Conservation (phyloP, 2,113 vertebrate species). For the Thoracochromis brauschi region DNA sequence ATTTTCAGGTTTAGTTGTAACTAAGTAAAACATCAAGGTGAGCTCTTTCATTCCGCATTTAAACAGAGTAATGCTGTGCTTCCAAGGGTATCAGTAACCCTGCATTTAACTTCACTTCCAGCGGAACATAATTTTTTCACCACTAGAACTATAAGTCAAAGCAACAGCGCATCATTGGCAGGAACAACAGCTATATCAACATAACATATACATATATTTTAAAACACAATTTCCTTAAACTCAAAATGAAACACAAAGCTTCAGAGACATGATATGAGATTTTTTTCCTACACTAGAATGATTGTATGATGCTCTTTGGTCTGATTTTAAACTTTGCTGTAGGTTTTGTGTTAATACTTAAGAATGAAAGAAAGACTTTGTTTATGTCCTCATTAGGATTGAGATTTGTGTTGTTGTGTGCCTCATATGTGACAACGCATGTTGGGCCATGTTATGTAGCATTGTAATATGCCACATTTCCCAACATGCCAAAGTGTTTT, state of each 20-base stretch:
- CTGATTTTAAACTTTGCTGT: background rate
- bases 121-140: background rate
- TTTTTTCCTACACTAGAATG: background rate
- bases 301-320: background rate
- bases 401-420: background rate
- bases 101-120: background rate
- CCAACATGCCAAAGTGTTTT: background rate
- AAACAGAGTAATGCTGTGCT: background rate
- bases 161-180: background rate
- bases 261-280: background rate
- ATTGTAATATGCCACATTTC: background rate
- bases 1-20: background rate
- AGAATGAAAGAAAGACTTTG: background rate
- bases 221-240: background rate
- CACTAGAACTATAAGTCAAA: background rate
- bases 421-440: fast-evolving
- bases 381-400: background rate
- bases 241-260: background rate
- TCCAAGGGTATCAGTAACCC: background rate
- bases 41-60: background rate
- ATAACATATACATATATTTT: background rate
- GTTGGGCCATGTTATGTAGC: background rate
- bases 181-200: background rate
- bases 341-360: background rate
- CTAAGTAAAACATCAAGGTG: background rate